Percentiles rank a stretch among this genome's conserved stretches.
Evolutionary conservation across 1,140 invertebrate species (phyloP).

Genomic region (Chrysoperla carnea): DNA sequence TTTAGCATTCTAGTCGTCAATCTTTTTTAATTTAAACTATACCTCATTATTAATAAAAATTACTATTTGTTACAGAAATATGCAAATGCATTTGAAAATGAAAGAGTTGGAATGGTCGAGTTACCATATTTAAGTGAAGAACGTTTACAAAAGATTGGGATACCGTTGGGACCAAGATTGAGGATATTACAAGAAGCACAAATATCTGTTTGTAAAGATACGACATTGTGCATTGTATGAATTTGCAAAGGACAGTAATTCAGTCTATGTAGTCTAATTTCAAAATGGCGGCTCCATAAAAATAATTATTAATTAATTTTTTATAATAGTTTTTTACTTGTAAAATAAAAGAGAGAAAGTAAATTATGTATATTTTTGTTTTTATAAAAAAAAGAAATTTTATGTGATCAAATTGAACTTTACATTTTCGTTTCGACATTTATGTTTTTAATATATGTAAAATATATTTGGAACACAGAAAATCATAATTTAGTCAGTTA

Average conservation of each 20-base stretch:
- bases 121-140: conserved; percentile 84
- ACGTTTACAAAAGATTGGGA: conserved; percentile 69
- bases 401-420: too few relatives aligned
- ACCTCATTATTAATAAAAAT: background rate
- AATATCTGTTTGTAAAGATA: conserved; percentile 39
- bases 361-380: too few relatives aligned
- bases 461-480: too few relatives aligned
- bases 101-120: conserved; percentile 82
- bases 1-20: too few relatives aligned
- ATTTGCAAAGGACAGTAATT: background rate
- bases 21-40: too few relatives aligned
- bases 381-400: too few relatives aligned
- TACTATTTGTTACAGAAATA: conserved; percentile 58
- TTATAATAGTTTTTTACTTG: background rate
- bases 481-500: too few relatives aligned
- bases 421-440: too few relatives aligned
- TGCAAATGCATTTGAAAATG: conserved; percentile 64
- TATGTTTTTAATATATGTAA: too few relatives aligned
- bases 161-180: conserved; percentile 73
- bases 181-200: conserved; percentile 82
- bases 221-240: conserved; percentile 27
- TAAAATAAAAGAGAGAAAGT: too few relatives aligned
- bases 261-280: background rate
- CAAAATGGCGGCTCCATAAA: background rate
- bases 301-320: background rate